phyloP scores from a whole-genome alignment of 1,140 invertebrate genomes.

The Heliconius melpomene region DNA sequence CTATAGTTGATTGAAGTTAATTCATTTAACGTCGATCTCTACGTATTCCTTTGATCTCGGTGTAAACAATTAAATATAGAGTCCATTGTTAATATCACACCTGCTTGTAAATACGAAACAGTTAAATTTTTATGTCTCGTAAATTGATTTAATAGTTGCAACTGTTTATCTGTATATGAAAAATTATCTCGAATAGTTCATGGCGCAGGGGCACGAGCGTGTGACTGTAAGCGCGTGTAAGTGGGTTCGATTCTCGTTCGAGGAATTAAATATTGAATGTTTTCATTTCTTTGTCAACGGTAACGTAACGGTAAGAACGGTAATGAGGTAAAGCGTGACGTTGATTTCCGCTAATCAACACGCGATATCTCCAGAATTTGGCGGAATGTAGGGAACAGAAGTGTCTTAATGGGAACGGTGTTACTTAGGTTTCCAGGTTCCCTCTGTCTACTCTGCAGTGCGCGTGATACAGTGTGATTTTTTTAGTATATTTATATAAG shows the following conservation, averaged over 20 bases:
- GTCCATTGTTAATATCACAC: constrained; percentile 1
- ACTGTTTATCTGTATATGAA: background rate
- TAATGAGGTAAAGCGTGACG: background rate
- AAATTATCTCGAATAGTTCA: background rate
- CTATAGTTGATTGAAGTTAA: background rate
- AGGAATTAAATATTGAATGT: too few species aligned
- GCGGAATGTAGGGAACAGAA: background rate
- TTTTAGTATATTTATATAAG: background rate
- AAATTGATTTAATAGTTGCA: background rate
- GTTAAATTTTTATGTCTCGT: background rate
- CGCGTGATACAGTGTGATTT: background rate
- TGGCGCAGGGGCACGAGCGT: background rate
- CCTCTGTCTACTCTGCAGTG: too few species aligned
- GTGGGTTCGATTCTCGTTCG: too few species aligned
- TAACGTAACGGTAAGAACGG: too few species aligned
- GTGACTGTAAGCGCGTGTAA: background rate
- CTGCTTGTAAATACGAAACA: background rate
- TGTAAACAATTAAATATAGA: background rate
- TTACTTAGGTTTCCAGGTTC: too few species aligned
- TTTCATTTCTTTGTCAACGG: too few species aligned
- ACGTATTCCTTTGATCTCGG: background rate
- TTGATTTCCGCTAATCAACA: background rate
- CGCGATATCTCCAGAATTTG: background rate
- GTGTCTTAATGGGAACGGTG: background rate
- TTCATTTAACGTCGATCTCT: background rate